A percentile compares a stretch with the other conserved stretches of the same genome.
phyloP scores from a whole-genome alignment of 2,888 invertebrate species.

The Cephus pulcher region DNA sequence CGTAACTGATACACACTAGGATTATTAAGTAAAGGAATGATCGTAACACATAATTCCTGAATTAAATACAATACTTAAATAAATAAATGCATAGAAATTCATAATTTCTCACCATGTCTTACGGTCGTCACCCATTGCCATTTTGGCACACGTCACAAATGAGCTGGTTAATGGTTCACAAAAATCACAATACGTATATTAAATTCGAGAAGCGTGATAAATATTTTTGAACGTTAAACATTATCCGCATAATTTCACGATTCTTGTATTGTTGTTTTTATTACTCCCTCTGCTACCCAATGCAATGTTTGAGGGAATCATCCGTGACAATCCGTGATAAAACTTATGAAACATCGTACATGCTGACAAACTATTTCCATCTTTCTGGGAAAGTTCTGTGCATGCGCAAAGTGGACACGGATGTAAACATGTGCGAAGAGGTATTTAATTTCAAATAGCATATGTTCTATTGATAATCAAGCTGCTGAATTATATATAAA shows the following conservation, averaged over 20 bases:
- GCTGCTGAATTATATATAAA: too few relatives aligned
- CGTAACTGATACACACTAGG: background rate
- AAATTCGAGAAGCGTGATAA: constrained; percentile 18
- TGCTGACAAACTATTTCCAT: constrained; percentile 47
- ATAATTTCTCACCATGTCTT: constrained; percentile 70
- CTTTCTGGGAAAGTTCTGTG: constrained; percentile 26
- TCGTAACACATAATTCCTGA: background rate
- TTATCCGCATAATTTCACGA: constrained; percentile 23
- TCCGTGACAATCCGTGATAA: constrained; percentile 31
- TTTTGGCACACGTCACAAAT: constrained; percentile 58
- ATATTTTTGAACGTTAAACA: constrained; percentile 25
- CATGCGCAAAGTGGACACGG: constrained; percentile 27
- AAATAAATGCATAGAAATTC: background rate
- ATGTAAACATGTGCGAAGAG: background rate
- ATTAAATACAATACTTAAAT: background rate
- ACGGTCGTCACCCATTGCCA: constrained; percentile 74
- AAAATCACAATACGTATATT: constrained; percentile 20
- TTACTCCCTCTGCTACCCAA: constrained; percentile 22
- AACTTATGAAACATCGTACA: constrained; percentile 22
- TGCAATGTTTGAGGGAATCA: constrained; percentile 20
- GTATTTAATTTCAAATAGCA: too few relatives aligned
- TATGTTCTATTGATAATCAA: too few relatives aligned
- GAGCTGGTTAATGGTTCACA: constrained; percentile 23
- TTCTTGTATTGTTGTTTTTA: constrained; percentile 17
- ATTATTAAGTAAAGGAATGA: background rate